Evolutionary conservation across 2,113 vertebrate species (phyloP), one percentile per base, ranked within the genome.

Genomic region (Dermatemys mawii): DNA sequence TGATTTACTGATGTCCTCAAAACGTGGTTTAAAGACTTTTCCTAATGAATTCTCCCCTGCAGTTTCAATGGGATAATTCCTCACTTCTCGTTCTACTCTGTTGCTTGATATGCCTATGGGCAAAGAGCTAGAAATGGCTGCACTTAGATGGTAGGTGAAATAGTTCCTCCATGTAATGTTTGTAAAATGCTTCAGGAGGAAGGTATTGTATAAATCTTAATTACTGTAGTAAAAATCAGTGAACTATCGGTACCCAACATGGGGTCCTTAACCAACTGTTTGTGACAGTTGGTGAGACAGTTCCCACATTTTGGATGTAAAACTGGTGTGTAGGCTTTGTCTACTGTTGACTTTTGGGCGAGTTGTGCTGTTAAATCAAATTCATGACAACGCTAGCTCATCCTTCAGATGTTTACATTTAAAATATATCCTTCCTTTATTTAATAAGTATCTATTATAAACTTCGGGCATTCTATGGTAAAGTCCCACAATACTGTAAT

Each of bases 241-340:
- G 53, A 7, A 6, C 2, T 1, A 38, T 38, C 84, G 9, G 48
- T 48, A 41, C 8, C 0, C 10, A 21, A 86, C 4, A 67, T 9
- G 3, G 60, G n/a, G 60, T 46, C 49, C 83, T 57, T 50, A 16
- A 2, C 82, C 5, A 21, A 5, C 38, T 29, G 41, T 70, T 32
- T 3, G 0, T 0, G 4, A 46, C 38, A 0, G 13, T 2, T 9
- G 0, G 0, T 29, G 75, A 6, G 50, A 51, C 49, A 10, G 1
- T 8, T 81, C 63, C 16, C 2, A 21, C 2, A 12, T 38, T 50
- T 84, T 3, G 70, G 11, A 24, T 0, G 4, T 11, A 35, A 50
- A 84, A 17, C n/a, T 2, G 19, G 4, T 13, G 26, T 76, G 57
- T 1, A 0, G 0, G 8, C 12, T 83, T 84, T 11, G 44, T 87